Percentiles rank a stretch among this genome's conserved stretches.
These are phyloP conservation scores for Urocolius indicus DNA, from an alignment of 2,113 vertebrate genomes.

Conservation along the genomic window DNA sequence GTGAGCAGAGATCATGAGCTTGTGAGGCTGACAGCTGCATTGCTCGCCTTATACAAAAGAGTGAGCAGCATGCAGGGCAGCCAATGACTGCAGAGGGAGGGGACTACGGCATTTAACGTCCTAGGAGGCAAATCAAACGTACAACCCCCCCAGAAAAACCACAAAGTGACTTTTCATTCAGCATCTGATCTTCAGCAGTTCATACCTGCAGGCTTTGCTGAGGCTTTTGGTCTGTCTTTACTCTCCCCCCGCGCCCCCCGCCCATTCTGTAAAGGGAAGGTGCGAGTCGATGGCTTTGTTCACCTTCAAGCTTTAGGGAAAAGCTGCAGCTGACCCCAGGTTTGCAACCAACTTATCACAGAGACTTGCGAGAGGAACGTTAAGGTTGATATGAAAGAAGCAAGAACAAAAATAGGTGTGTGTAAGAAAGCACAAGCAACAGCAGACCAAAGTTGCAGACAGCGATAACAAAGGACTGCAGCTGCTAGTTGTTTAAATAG, in stretches of 20 bases:
- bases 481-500: not conserved
- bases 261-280: not conserved
- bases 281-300: not conserved
- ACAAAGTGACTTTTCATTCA: not conserved
- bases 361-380: not conserved
- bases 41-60: not conserved
- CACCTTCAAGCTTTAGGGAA: not conserved
- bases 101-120: accelerated
- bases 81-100: slow-evolving; percentile 24
- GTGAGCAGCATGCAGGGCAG: accelerated
- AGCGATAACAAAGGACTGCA: accelerated
- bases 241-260: accelerated
- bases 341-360: not conserved
- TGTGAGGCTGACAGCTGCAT: not conserved
- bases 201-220: not conserved
- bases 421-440: not conserved
- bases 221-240: not conserved
- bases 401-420: not conserved
- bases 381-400: accelerated
- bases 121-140: not conserved
- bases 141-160: not conserved
- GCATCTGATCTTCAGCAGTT: no score
- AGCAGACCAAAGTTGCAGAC: not conserved
- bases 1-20: not conserved
- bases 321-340: not conserved